A percentile compares a stretch with the other conserved stretches of the same genome.
These are phyloP conservation scores for Drosophila ohnishii DNA, from an alignment of 1,140 invertebrate genomes.

Conservation along the genomic window DNA sequence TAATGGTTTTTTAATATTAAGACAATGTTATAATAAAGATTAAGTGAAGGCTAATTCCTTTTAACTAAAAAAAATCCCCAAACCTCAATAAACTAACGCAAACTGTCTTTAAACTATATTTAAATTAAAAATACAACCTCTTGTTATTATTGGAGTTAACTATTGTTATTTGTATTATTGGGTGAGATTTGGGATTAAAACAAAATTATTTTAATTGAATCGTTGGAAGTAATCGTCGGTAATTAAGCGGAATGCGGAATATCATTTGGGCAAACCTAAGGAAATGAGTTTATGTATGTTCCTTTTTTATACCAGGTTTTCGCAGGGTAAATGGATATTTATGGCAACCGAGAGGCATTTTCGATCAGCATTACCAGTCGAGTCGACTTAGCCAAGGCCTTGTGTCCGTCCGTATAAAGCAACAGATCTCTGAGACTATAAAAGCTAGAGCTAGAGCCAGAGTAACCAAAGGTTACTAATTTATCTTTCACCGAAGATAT, in stretches of 20 bases:
- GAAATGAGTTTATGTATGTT: too few relatives aligned
- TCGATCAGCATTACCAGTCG: too few relatives aligned
- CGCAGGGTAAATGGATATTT: too few relatives aligned
- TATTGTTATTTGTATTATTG: neutral
- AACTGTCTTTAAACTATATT: neutral
- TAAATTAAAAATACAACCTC: neutral
- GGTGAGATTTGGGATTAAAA: neutral
- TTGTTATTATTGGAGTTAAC: neutral
- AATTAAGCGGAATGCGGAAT: neutral
- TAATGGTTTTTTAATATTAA: conserved; percentile 28
- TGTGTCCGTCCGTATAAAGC: too few relatives aligned
- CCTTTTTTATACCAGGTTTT: too few relatives aligned
- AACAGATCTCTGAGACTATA: too few relatives aligned
- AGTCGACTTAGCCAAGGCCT: too few relatives aligned
- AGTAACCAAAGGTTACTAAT: too few relatives aligned
- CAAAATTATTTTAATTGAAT: neutral
- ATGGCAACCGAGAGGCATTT: too few relatives aligned
- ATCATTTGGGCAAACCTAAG: neutral
- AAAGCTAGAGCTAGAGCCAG: too few relatives aligned
- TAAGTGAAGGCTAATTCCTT: neutral
- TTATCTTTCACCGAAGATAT: too few relatives aligned
- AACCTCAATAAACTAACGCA: conserved; percentile 22
- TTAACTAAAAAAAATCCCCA: neutral
- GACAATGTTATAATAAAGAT: conserved; percentile 12
- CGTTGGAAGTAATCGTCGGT: neutral